Evolutionary conservation across 2,113 vertebrate species (phyloP).

Genomic region (Microcebus ravelobensis): DNA sequence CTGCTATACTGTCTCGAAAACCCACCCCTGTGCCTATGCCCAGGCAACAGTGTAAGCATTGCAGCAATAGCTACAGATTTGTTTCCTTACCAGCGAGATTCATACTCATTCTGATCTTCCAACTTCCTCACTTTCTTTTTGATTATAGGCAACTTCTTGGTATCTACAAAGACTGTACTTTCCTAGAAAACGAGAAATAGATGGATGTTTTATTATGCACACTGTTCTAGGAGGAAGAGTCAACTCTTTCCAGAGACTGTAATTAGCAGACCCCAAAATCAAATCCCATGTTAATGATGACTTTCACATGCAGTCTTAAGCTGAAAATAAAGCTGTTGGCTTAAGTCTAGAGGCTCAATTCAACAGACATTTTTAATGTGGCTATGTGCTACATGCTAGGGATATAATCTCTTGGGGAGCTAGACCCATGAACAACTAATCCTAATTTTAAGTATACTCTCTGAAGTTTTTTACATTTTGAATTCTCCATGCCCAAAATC

Average conservation of each 20-base stretch:
- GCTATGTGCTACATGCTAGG: not conserved
- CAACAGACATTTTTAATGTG: not conserved
- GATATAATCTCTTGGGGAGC: not conserved
- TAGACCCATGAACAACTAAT: not conserved
- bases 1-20: not conserved
- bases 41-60: not conserved
- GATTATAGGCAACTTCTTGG: slow-evolving; percentile 95
- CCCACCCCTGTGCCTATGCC: not conserved
- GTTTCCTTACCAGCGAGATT: slow-evolving; percentile 94
- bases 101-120: slow-evolving; percentile 96
- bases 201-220: not conserved
- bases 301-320: not conserved
- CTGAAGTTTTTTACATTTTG: not conserved
- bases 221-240: not conserved
- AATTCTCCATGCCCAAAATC: not conserved
- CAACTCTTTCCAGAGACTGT: slow-evolving; percentile 1
- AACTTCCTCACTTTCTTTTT: slow-evolving; percentile 98
- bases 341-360: not conserved
- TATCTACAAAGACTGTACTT: slow-evolving; percentile 96
- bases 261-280: not conserved
- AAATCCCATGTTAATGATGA: not conserved
- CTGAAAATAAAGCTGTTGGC: not conserved
- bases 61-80: too few species aligned
- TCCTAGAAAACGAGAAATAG: slow-evolving; percentile 85
- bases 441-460: not conserved